Conservation (phyloP, 2,888 invertebrate species). For the Cybosia mesomella region DNA sequence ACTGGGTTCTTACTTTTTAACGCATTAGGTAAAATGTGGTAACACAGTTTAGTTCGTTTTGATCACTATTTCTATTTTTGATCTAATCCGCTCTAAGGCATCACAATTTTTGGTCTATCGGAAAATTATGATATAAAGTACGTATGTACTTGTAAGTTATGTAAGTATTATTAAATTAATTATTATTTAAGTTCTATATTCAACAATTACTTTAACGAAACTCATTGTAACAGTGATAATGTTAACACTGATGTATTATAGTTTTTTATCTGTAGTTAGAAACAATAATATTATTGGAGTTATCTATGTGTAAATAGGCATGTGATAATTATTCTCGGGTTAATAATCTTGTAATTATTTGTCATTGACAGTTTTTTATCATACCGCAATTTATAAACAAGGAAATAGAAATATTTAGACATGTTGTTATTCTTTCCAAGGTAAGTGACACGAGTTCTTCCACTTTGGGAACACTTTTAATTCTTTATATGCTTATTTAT, state of each 20-base stretch:
- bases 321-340: constrained; percentile 4
- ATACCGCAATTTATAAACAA: background rate
- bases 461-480: background rate
- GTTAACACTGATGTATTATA: background rate
- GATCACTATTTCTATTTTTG: background rate
- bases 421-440: background rate
- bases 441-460: background rate
- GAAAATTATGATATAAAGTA: too few species aligned
- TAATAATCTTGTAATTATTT: constrained; percentile 13
- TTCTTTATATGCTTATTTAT: background rate
- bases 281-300: constrained; percentile 3
- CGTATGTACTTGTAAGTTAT: too few species aligned
- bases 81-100: too few species aligned
- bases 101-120: too few species aligned
- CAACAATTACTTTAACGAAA: background rate
- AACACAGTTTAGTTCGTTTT: background rate
- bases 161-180: too few species aligned
- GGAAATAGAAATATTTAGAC: background rate
- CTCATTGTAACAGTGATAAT: background rate
- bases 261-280: background rate
- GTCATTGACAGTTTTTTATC: constrained; percentile 2
- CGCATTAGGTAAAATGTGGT: too few species aligned
- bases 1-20: too few species aligned
- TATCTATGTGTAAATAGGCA: background rate
- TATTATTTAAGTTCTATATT: background rate